These are phyloP conservation scores for Anodontia alba DNA, from an alignment of 2,888 invertebrate species.

Conservation along the genomic window DNA sequence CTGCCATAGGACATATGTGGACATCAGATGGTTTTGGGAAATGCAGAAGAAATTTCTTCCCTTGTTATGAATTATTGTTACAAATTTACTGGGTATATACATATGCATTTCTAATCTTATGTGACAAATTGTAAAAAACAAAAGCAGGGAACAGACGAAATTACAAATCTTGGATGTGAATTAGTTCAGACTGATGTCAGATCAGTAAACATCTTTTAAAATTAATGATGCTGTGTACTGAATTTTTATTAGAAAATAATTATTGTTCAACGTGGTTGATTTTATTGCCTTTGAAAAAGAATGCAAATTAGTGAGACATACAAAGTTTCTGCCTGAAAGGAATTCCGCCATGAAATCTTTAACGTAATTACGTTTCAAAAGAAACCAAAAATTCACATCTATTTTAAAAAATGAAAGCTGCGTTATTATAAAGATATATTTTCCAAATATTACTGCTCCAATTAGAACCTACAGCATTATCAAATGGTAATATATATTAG, in stretches of 20 bases:
- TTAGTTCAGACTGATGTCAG: slow-evolving; percentile 1
- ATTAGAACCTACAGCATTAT: not conserved
- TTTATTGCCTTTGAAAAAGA: slow-evolving; percentile 12
- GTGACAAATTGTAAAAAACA: too few relatives aligned
- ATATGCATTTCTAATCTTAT: too few relatives aligned
- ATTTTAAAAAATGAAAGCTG: slow-evolving; percentile 6
- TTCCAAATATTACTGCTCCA: not conserved
- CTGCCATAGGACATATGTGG: too few relatives aligned
- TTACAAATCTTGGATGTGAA: too few relatives aligned
- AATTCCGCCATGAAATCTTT: slow-evolving; percentile 4
- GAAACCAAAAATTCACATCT: not conserved
- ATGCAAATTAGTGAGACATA: slow-evolving; percentile 13
- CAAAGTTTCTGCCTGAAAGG: not conserved
- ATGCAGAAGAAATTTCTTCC: too few relatives aligned
- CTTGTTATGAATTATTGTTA: too few relatives aligned
- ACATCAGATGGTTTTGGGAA: too few relatives aligned
- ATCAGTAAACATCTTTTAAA: not conserved
- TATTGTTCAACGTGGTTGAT: slow-evolving; percentile 8
- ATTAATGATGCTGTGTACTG: not conserved
- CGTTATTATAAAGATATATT: slow-evolving; percentile 3
- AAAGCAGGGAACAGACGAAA: too few relatives aligned
- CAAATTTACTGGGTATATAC: too few relatives aligned
- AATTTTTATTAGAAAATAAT: slow-evolving; percentile 18
- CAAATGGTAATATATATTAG: not conserved
- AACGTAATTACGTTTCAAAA: slow-evolving; percentile 9